These are phyloP conservation scores for Lithophane semibrunnea DNA, from an alignment of 2,888 invertebrate genomes.

Conservation along the genomic window DNA sequence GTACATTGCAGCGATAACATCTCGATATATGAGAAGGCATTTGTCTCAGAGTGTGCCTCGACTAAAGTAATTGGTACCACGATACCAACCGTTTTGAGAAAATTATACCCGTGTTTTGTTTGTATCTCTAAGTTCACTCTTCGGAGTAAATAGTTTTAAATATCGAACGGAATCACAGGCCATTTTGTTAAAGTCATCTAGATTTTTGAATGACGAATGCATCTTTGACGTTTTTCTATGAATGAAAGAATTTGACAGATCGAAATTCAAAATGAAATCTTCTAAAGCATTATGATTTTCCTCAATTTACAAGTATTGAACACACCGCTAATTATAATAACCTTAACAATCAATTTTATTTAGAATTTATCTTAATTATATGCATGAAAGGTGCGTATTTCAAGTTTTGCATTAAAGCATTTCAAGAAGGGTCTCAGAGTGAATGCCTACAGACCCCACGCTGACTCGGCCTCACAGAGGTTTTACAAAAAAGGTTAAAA, in stretches of 20 bases:
- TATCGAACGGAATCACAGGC: constrained; percentile 25
- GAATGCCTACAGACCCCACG: constrained; percentile 59
- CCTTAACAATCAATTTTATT: constrained; percentile 48
- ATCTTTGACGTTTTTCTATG: not conserved
- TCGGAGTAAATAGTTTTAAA: constrained; percentile 51
- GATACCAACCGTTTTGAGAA: constrained; percentile 60
- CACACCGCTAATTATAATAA: constrained; percentile 34
- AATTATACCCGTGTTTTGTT: constrained; percentile 57
- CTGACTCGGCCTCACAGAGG: constrained; percentile 54
- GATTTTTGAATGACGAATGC: constrained; percentile 28
- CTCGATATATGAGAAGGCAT: constrained; percentile 81
- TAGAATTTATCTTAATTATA: constrained; percentile 65
- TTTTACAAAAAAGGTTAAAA: constrained; percentile 54
- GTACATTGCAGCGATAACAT: constrained; percentile 75
- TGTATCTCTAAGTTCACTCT: constrained; percentile 48
- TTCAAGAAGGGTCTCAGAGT: constrained; percentile 42
- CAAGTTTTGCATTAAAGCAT: constrained; percentile 62
- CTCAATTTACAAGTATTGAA: constrained; percentile 16
- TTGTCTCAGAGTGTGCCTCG: constrained; percentile 75
- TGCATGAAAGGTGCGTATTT: constrained; percentile 59
- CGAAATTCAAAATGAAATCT: constrained; percentile 11
- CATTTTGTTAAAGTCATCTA: constrained; percentile 36
- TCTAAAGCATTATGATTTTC: constrained; percentile 2
- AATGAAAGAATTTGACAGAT: not conserved
- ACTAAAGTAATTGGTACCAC: constrained; percentile 65